A percentile compares a stretch with the other conserved stretches of the same genome.
These are phyloP conservation scores for Ptychobarbus kaznakovi DNA, from an alignment of 2,797 vertebrate genomes.

Conservation along the genomic window DNA sequence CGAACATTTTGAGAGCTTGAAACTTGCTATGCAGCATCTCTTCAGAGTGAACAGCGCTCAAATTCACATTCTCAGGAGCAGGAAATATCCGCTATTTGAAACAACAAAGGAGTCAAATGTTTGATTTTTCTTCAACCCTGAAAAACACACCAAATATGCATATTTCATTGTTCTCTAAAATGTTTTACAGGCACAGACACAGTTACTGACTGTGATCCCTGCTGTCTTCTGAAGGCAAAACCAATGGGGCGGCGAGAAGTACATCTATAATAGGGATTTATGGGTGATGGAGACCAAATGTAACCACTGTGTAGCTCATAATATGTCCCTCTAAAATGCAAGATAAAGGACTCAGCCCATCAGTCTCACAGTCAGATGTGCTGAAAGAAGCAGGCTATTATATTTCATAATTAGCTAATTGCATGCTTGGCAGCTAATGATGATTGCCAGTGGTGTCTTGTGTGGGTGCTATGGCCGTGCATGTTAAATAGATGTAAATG, in stretches of 20 bases:
- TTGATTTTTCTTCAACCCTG: conserved; percentile 2
- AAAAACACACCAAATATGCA: conserved; percentile 25
- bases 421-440: conserved; percentile 50
- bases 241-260: conserved; percentile 46
- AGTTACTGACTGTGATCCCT: conserved; percentile 36
- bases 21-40: not conserved
- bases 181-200: conserved; percentile 23
- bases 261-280: conserved; percentile 42
- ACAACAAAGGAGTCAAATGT: conserved; percentile 38
- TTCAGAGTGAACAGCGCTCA: not conserved
- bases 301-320: conserved; percentile 27
- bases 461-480: conserved; percentile 5
- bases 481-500: conserved; percentile 49
- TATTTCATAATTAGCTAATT: conserved; percentile 58
- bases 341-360: conserved; percentile 39
- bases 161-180: conserved; percentile 25
- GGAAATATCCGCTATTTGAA: conserved; percentile 1
- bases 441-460: conserved; percentile 46
- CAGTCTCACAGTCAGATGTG: conserved; percentile 31
- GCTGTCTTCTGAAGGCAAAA: conserved; percentile 55
- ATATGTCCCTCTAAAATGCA: conserved; percentile 28
- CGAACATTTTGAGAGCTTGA: not conserved
- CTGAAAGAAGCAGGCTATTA: conserved; percentile 32
- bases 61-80: conserved; percentile 1
- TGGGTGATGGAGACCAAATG: conserved; percentile 30